phyloP scores from a whole-genome alignment of 92 coral and sea anemone genomes.

The Actinostola sp. region DNA sequence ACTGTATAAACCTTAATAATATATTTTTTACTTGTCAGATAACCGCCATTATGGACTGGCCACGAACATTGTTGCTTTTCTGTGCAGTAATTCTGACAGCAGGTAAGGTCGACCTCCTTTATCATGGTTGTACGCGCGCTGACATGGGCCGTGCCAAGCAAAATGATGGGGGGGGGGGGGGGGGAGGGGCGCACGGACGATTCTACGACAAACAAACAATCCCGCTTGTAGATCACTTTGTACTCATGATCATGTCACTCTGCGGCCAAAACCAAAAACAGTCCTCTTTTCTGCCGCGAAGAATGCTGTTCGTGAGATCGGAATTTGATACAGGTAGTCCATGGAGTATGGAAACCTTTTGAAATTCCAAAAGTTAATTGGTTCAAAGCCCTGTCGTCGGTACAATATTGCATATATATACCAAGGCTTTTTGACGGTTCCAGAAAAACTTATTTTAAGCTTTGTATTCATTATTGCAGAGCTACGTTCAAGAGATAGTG shows the following conservation, averaged over 20 bases:
- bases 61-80: constrained; percentile 4
- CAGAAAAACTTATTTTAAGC: not conserved
- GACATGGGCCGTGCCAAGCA: not conserved
- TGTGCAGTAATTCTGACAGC: not conserved
- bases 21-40: constrained; percentile 2
- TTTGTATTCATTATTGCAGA: not conserved
- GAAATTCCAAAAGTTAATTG: no score
- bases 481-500: not conserved
- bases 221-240: no score
- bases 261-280: no score
- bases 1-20: not conserved
- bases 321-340: not conserved
- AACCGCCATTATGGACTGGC: not conserved
- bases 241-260: no score
- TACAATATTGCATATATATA: not conserved
- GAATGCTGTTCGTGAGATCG: no score
- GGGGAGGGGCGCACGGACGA: no score
- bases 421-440: not conserved
- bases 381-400: no score
- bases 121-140: not conserved
- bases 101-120: constrained; percentile 16
- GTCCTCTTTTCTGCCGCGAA: no score
- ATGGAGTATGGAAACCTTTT: not conserved
- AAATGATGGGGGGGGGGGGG: not conserved
- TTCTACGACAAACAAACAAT: no score